Conservation (phyloP, 2,797 vertebrate species). For the Furcifer pardalis region DNA sequence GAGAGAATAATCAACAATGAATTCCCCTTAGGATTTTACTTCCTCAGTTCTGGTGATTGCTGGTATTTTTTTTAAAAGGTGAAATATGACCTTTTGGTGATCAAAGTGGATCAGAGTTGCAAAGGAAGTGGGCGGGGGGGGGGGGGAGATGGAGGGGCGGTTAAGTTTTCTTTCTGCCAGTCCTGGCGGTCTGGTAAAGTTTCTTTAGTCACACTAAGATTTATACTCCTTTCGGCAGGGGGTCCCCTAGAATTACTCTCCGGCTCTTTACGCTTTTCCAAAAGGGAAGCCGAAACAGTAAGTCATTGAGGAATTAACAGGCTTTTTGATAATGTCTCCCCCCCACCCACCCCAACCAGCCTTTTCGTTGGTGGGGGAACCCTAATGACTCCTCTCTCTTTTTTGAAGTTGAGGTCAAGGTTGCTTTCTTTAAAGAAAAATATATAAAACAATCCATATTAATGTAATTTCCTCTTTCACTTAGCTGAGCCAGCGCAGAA, state of each 20-base stretch:
- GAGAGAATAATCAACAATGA: conserved; percentile 65
- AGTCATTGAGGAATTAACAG: conserved; percentile 75
- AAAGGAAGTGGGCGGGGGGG: conserved; percentile 57
- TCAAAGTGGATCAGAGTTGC: conserved; percentile 75
- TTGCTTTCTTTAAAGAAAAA: conserved; percentile 67
- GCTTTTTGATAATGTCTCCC: conserved; percentile 66
- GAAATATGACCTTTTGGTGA: conserved; percentile 79
- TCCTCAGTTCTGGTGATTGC: conserved; percentile 74
- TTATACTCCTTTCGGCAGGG: conserved; percentile 76
- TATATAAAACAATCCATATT: conserved; percentile 80
- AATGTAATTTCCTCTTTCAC: conserved; percentile 77
- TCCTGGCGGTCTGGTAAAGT: conserved; percentile 71
- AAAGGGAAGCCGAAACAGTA: conserved; percentile 67
- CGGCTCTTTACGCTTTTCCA: conserved; percentile 61
- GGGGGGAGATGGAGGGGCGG: neutral
- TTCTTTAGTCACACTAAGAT: conserved; percentile 78
- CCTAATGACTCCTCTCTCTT: conserved; percentile 70
- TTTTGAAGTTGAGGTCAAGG: conserved; percentile 79
- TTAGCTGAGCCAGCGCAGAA: neutral
- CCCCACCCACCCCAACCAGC: too few species aligned
- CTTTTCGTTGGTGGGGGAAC: conserved; percentile 61
- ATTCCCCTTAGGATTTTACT: conserved; percentile 70
- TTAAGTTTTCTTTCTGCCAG: conserved; percentile 59
- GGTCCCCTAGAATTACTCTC: conserved; percentile 67
- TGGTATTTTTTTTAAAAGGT: conserved; percentile 76